phyloP scores from a whole-genome alignment of 1,140 invertebrate genomes.

The Telenomus remus region DNA sequence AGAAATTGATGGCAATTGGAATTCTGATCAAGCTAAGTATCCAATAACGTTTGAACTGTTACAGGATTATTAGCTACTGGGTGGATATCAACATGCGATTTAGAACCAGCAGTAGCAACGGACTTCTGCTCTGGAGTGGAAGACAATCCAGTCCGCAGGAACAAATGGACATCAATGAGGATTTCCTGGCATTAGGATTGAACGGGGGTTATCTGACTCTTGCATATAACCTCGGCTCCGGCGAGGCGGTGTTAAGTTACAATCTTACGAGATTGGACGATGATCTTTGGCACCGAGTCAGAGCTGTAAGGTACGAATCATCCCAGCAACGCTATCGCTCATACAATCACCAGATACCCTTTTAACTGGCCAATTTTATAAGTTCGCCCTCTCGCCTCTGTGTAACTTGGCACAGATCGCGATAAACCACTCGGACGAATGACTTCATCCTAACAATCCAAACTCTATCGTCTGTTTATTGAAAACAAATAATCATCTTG shows the following conservation, averaged over 20 bases:
- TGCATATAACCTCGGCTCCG: slow-evolving; percentile 85
- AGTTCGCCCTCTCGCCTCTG: too few relatives aligned
- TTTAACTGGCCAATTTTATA: not conserved
- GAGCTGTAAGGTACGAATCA: slow-evolving; percentile 85
- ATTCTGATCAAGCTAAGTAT: slow-evolving; percentile 34
- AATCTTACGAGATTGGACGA: slow-evolving; percentile 93
- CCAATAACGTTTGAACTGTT: slow-evolving; percentile 56
- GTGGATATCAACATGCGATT: slow-evolving; percentile 89
- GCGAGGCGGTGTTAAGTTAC: slow-evolving; percentile 86
- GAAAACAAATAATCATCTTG: too few relatives aligned
- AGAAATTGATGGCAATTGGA: slow-evolving; percentile 33
- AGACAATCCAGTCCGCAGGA: slow-evolving; percentile 77
- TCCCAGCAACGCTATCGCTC: slow-evolving; percentile 19
- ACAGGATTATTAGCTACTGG: slow-evolving; percentile 85
- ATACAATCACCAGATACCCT: not conserved
- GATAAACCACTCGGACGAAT: too few relatives aligned
- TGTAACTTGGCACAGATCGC: too few relatives aligned
- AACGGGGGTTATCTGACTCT: slow-evolving; percentile 83
- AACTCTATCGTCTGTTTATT: too few relatives aligned
- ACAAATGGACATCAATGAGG: slow-evolving; percentile 79
- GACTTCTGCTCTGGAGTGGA: slow-evolving; percentile 94
- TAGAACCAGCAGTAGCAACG: slow-evolving; percentile 80
- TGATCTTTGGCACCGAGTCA: slow-evolving; percentile 92
- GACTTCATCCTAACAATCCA: too few relatives aligned
- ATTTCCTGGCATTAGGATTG: slow-evolving; percentile 89